Evolutionary conservation across 53 echinoderm and acorn worm genomes (phyloP).

Genomic region (Stichopus horrens): DNA sequence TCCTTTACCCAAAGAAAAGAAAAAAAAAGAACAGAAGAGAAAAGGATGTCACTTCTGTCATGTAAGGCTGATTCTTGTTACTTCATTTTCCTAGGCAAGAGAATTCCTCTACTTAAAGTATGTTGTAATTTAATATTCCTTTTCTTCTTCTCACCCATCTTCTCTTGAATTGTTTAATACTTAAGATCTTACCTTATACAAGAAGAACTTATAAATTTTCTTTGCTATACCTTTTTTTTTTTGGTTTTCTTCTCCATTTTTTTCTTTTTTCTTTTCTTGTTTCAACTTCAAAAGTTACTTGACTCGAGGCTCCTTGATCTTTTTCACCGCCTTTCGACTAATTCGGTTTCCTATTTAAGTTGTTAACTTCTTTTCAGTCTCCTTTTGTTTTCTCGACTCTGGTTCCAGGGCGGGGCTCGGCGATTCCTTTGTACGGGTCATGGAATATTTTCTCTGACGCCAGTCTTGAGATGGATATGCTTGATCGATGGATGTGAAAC

Average conservation of each 20-base stretch:
- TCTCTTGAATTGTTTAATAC: neutral
- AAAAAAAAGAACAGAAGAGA: too few species aligned
- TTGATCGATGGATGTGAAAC: too few species aligned
- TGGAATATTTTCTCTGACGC: too few species aligned
- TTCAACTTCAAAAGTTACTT: neutral
- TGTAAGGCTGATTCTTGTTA: neutral
- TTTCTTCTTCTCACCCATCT: neutral
- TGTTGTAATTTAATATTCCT: neutral
- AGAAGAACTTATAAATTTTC: neutral
- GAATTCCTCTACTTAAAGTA: neutral
- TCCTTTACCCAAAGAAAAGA: too few species aligned
- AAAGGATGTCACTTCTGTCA: too few species aligned
- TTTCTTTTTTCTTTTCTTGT: too few species aligned
- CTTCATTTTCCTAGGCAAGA: neutral
- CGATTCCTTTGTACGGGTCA: too few species aligned
- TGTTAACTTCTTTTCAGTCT: neutral
- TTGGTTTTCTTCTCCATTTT: neutral
- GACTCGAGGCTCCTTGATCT: neutral
- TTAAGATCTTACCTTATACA: neutral
- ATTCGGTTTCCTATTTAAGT: neutral
- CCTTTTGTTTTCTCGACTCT: neutral
- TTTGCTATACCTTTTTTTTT: neutral
- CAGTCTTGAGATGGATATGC: too few species aligned
- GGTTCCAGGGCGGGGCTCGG: neutral
- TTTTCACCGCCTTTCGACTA: neutral